Evolutionary conservation across 1,140 invertebrate species (phyloP).

Genomic region (Muscidifurax raptorellus): DNA sequence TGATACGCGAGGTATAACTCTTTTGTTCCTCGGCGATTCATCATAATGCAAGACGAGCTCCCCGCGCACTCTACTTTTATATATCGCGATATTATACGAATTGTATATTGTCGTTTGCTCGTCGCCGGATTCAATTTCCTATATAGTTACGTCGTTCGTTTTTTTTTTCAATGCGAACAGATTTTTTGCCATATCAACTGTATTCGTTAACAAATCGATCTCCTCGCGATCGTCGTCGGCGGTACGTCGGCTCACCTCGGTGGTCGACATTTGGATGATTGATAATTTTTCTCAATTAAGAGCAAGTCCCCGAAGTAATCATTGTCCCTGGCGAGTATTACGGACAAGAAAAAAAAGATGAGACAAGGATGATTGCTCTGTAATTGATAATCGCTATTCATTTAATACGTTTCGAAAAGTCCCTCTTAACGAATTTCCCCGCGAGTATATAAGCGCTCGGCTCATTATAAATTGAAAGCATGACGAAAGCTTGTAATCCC

Average conservation of each 20-base stretch:
- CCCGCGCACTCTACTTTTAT: no score
- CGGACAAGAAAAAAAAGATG: not conserved
- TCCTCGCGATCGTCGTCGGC: not conserved
- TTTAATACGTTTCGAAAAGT: conserved; percentile 24
- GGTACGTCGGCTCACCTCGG: no score
- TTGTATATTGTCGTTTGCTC: no score
- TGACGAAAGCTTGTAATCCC: conserved; percentile 38
- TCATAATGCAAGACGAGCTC: not conserved
- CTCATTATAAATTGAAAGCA: conserved; percentile 46
- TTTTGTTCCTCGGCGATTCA: conserved; percentile 13
- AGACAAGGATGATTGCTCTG: conserved; percentile 8
- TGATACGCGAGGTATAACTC: conserved; percentile 4
- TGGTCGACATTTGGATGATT: conserved; percentile 2
- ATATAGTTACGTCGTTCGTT: no score
- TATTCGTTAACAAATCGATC: not conserved
- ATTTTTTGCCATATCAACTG: not conserved
- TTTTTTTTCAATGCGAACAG: no score
- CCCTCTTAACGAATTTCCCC: conserved; percentile 26
- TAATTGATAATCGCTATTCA: conserved; percentile 39
- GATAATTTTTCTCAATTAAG: conserved; percentile 26
- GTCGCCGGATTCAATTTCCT: no score
- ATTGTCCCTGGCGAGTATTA: not conserved
- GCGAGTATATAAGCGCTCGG: not conserved
- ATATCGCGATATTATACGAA: no score
- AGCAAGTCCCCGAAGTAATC: not conserved